Evolutionary conservation across 1,140 invertebrate species (phyloP).

Genomic region (Triops cancriformis): DNA sequence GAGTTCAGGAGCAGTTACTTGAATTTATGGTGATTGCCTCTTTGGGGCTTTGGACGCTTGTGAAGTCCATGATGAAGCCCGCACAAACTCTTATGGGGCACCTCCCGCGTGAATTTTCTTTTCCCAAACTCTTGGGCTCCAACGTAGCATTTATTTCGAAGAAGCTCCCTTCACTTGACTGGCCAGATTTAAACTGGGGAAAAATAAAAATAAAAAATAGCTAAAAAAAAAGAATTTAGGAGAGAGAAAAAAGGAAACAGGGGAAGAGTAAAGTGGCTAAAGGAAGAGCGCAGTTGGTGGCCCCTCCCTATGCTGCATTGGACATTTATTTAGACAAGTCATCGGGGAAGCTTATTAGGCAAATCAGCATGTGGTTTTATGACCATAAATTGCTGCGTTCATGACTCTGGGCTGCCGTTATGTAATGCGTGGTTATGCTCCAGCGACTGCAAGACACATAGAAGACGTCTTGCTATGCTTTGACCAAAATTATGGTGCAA

Average conservation of each 20-base stretch:
- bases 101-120: slow-evolving; percentile 4
- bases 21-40: slow-evolving; percentile 13
- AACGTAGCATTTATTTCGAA: neutral
- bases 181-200: neutral
- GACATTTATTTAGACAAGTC: slow-evolving; percentile 14
- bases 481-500: slow-evolving; percentile 10
- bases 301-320: slow-evolving; percentile 2
- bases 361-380: slow-evolving; percentile 14
- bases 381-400: slow-evolving; percentile 13
- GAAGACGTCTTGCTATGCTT: neutral
- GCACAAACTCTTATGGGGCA: neutral
- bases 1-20: slow-evolving; percentile 13
- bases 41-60: neutral
- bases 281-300: slow-evolving; percentile 3
- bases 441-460: neutral
- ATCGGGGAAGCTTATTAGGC: slow-evolving; percentile 12
- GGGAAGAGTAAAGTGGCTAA: neutral
- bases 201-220: neutral
- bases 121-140: neutral
- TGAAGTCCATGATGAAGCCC: slow-evolving; percentile 5
- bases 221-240: neutral
- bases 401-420: slow-evolving; percentile 5
- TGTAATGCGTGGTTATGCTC: slow-evolving; percentile 5
- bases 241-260: neutral
- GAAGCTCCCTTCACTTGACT: neutral